Conservation (phyloP, 2,888 invertebrate genomes). For the Oasisia sp. region DNA sequence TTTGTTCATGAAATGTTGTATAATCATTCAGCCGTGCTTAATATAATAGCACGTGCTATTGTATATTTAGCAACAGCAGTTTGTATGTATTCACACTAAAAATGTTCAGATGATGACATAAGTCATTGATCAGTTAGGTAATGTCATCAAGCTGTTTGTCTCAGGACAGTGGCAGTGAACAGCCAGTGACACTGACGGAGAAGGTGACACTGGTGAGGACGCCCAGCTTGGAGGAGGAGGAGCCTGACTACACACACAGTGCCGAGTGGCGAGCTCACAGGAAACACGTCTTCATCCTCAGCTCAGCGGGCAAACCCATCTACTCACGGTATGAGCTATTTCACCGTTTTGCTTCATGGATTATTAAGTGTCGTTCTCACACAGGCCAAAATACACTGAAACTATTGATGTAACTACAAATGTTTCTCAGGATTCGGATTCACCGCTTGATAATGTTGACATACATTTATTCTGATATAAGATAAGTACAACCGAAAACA, state of each 20-base stretch:
- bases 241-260: conserved; percentile 56
- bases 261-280: conserved; percentile 80
- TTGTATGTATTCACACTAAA: background rate
- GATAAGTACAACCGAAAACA: too few relatives aligned
- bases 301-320: conserved; percentile 96
- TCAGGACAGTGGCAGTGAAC: conserved; percentile 24
- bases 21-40: background rate
- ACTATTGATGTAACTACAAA: too few relatives aligned
- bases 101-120: background rate
- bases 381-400: background rate
- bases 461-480: too few relatives aligned
- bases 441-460: too few relatives aligned
- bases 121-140: background rate
- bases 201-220: background rate
- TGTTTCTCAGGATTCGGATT: too few relatives aligned
- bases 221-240: conserved; percentile 44
- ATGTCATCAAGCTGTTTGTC: conserved; percentile 20
- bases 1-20: conserved; percentile 17
- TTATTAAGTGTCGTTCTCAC: background rate
- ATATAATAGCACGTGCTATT: background rate
- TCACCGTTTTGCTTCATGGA: background rate
- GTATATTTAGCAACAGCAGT: background rate
- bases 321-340: conserved; percentile 76
- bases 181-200: conserved; percentile 23
- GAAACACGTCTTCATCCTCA: conserved; percentile 93